These are phyloP conservation scores for Hesperia comma DNA, from an alignment of 2,888 invertebrate genomes.

Conservation along the genomic window DNA sequence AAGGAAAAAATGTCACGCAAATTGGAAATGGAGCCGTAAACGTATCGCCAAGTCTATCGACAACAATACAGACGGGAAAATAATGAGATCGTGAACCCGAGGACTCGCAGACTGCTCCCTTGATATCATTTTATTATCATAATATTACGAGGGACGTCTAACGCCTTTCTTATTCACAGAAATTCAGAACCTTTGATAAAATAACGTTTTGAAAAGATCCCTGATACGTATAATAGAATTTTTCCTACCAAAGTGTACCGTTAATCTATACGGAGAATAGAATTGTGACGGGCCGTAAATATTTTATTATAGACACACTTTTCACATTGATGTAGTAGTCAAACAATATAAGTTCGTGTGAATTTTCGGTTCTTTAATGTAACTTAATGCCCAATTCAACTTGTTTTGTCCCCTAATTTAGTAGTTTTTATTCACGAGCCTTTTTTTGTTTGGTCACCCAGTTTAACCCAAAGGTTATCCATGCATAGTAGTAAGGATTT, in stretches of 20 bases:
- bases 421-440: no score
- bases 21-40: no score
- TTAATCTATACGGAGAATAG: neutral
- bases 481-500: no score
- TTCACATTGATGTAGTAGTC: no score
- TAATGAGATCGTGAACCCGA: neutral
- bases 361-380: no score
- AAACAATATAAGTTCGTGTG: no score
- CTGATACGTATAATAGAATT: neutral
- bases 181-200: neutral
- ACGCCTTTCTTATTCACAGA: neutral
- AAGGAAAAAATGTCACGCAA: neutral
- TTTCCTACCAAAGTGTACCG: neutral
- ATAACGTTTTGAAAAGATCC: neutral
- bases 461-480: no score
- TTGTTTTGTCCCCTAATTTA: no score
- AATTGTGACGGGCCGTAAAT: no score
- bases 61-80: neutral
- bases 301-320: no score
- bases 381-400: no score
- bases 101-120: neutral
- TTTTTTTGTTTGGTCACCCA: no score
- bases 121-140: slow-evolving; percentile 11
- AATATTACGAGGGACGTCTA: neutral
- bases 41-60: neutral